Conservation (phyloP, 2,797 vertebrate species). For the Oreochromis mossambicus region DNA sequence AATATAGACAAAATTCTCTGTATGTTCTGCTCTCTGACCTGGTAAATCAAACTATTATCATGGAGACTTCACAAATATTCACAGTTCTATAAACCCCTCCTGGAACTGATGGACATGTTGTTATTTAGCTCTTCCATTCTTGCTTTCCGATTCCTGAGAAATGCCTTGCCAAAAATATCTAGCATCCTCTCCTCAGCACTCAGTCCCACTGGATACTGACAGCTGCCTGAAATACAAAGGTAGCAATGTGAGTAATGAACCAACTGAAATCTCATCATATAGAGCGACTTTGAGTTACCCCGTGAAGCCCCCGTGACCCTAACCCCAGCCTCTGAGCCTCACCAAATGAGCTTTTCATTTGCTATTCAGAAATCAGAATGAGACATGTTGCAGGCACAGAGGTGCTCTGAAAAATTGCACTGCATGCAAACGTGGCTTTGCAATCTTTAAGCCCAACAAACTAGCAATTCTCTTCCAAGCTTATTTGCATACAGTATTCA, state of each 20-base stretch:
- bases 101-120: conserved; percentile 3
- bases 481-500: conserved; percentile 39
- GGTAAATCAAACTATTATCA: conserved; percentile 5
- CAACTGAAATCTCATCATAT: conserved; percentile 60
- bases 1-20: not conserved
- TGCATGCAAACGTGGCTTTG: conserved; percentile 50
- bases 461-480: conserved; percentile 31
- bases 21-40: not conserved
- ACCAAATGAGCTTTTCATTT: conserved; percentile 71
- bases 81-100: not conserved
- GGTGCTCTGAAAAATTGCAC: conserved; percentile 34
- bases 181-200: not conserved
- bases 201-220: conserved; percentile 37
- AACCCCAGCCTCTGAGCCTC: conserved; percentile 17
- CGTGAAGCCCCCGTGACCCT: conserved; percentile 33
- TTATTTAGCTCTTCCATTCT: conserved; percentile 15
- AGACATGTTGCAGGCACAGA: conserved; percentile 21
- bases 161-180: conserved; percentile 17
- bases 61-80: not conserved
- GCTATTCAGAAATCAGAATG: conserved; percentile 51
- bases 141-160: conserved; percentile 3
- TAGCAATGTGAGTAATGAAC: conserved; percentile 51
- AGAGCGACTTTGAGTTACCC: conserved; percentile 40
- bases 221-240: conserved; percentile 50
- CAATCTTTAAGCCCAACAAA: conserved; percentile 36